These are phyloP conservation scores for Thymelicus sylvestris DNA, from an alignment of 2,888 invertebrate species.

Conservation along the genomic window DNA sequence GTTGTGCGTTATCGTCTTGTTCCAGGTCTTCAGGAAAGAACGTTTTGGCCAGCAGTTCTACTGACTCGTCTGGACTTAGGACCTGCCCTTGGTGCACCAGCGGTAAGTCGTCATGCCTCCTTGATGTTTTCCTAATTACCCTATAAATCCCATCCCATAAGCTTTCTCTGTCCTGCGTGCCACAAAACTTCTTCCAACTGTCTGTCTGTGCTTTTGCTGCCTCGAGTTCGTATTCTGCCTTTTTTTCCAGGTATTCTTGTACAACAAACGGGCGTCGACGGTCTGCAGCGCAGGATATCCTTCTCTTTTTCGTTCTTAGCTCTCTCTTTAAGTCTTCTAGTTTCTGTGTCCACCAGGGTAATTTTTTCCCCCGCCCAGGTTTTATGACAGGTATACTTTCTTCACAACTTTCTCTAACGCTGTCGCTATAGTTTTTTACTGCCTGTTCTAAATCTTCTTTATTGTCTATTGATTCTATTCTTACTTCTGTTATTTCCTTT, in stretches of 20 bases:
- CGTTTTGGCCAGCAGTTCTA: neutral
- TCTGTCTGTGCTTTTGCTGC: slow-evolving; percentile 31
- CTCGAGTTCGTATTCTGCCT: too few relatives aligned
- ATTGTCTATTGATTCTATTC: neutral
- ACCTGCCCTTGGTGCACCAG: neutral
- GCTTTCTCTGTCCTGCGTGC: slow-evolving; percentile 39
- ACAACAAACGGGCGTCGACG: too few relatives aligned
- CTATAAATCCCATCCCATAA: slow-evolving; percentile 43
- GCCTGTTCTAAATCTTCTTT: neutral
- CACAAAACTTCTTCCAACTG: slow-evolving; percentile 42
- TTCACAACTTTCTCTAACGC: neutral
- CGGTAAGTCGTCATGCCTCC: neutral
- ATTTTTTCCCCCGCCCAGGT: slow-evolving; percentile 23
- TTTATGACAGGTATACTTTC: slow-evolving; percentile 37
- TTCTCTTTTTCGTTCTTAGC: too few relatives aligned
- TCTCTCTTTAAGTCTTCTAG: neutral
- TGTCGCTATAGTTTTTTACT: neutral
- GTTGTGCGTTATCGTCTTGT: neutral
- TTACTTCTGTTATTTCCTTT: slow-evolving; percentile 27
- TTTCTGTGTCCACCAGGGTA: slow-evolving; percentile 22
- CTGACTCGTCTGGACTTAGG: neutral
- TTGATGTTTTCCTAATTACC: slow-evolving; percentile 32
- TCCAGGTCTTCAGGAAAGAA: neutral
- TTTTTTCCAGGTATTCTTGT: too few relatives aligned
- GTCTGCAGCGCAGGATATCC: too few relatives aligned